Percentiles rank a stretch among this genome's conserved stretches.
Conservation (phyloP, 2,888 invertebrate species). For the Sphaerophoria taeniata region DNA sequence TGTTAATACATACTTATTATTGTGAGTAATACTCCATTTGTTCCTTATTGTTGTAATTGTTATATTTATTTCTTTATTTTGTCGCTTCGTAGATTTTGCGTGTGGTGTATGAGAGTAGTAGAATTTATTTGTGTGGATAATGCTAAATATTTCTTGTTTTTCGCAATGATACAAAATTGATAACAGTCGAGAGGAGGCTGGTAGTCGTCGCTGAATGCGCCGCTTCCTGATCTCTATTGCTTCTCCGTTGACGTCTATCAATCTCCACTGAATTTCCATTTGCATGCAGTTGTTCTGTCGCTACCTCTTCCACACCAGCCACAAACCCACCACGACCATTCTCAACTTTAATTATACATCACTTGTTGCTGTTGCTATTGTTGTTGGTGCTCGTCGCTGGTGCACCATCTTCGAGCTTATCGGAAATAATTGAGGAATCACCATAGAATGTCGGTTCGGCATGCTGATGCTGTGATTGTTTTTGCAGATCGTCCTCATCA, state of each 20-base stretch:
- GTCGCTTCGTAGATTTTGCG: conserved; percentile 44
- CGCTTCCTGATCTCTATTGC: conserved; percentile 59
- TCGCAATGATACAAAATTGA: conserved; percentile 79
- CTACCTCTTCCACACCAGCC: conserved; percentile 1
- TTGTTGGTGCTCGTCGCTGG: conserved; percentile 59
- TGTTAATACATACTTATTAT: conserved; percentile 58
- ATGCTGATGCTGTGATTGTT: conserved; percentile 76
- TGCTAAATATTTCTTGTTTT: conserved; percentile 77
- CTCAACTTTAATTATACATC: conserved; percentile 59
- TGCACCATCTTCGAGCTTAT: conserved; percentile 66
- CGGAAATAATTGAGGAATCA: conserved; percentile 77
- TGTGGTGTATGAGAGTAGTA: conserved; percentile 57
- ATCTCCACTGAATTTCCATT: conserved; percentile 63
- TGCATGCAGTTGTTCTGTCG: conserved; percentile 38
- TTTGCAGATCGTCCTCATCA: conserved; percentile 77
- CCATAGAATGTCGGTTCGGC: conserved; percentile 83
- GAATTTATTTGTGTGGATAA: conserved; percentile 46
- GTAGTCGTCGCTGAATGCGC: conserved; percentile 59
- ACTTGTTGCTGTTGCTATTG: conserved; percentile 66
- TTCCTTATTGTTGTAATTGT: conserved; percentile 22
- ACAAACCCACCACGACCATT: conserved; percentile 4
- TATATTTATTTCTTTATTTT: conserved; percentile 28
- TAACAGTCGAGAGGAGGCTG: conserved; percentile 71
- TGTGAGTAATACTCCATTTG: conserved; percentile 57
- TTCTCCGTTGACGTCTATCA: conserved; percentile 40